These are phyloP conservation scores for Entelurus aequoreus DNA, from an alignment of 2,113 vertebrate genomes.

Conservation along the genomic window DNA sequence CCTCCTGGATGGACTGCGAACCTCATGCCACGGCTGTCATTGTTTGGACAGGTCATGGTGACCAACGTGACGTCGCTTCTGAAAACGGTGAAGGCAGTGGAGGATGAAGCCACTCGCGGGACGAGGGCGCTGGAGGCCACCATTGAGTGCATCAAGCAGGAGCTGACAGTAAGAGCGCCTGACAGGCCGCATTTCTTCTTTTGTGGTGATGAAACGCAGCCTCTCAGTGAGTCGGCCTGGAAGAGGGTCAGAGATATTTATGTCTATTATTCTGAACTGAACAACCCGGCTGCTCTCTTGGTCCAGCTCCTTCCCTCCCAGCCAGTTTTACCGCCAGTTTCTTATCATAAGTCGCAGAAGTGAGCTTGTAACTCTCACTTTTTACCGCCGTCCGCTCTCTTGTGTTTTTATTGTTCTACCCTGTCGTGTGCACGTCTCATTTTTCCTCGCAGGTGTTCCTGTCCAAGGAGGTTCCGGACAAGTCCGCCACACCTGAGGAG, in stretches of 20 bases:
- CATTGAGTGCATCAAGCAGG: conserved; percentile 97
- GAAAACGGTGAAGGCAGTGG: conserved; percentile 98
- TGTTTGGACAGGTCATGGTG: conserved; percentile 87
- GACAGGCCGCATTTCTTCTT: conserved; percentile 24
- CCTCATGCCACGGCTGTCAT: conserved; percentile 14
- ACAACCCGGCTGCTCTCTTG: conserved; percentile 17
- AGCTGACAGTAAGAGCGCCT: conserved; percentile 82
- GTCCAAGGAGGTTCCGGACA: conserved; percentile 86
- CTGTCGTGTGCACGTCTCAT: conserved; percentile 16
- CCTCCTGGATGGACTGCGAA: conserved; percentile 44
- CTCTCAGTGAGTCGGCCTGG: conserved; percentile 18
- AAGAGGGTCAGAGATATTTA: conserved; percentile 35
- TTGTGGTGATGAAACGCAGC: conserved; percentile 16
- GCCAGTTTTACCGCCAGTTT: conserved; percentile 30
- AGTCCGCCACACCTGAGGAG: conserved; percentile 88
- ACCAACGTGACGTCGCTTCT: conserved; percentile 97
- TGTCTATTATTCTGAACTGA: conserved; percentile 40
- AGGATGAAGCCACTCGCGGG: conserved; percentile 96
- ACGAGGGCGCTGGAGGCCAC: conserved; percentile 95
- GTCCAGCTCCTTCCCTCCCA: conserved; percentile 16
- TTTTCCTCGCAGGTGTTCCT: conserved; percentile 82
- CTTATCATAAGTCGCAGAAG: conserved; percentile 29
- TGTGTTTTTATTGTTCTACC: not conserved
- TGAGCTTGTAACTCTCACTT: conserved; percentile 8
- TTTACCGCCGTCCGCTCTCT: not conserved